Base-by-base conservation (phyloP, 2,888 invertebrate species). In the Mayetiola destructor region DNA sequence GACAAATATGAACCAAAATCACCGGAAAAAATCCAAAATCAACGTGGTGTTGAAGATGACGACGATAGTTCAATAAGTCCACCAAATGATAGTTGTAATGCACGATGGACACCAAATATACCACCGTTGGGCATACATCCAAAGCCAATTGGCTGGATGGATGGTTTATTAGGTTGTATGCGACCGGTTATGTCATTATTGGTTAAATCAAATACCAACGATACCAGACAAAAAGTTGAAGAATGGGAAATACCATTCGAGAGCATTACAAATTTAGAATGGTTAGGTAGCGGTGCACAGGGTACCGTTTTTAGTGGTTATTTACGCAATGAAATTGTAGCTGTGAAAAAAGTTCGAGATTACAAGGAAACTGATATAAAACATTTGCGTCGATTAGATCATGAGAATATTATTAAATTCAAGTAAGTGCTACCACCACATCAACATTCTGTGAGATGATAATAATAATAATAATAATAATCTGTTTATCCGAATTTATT, bases 231-330 rank as follows among this genome's bases (percentile, higher is more conserved):
- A 62, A 70, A 66, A 56, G 64, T 73, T 73, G 91, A 92, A 71
- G 84, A 88, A 64, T 96, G 96, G 96, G 94, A 95, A 73, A 89
- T 96, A 60, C 87, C 91, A 1, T 94, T 93, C 72, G 93, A 95
- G 67, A 78, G 82, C 18, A 89, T 97, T 61, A 85, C 73, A 3
- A 88, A 93, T 64, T 75, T 96, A 57, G 81, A 88, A 65, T 96
- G 90, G 82, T 74, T 97, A 57, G 96, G 95, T 0, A 88, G 91
- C 59, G 97, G 97, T 1, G 94, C 95, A 5, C 96, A 97, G 70
- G 96, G 96, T 5, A 88, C 91, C 0, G 96, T 97, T 1, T 96
- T 90, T 72, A 84, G 87, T 57, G 96, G 94, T 0, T 84, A 80
- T 64, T 75, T 91, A 59, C 81, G 79, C 61, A 85, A 83, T 60